These are phyloP conservation scores for Siniperca knerii DNA, from an alignment of 2,113 vertebrate species.

Conservation along the genomic window DNA sequence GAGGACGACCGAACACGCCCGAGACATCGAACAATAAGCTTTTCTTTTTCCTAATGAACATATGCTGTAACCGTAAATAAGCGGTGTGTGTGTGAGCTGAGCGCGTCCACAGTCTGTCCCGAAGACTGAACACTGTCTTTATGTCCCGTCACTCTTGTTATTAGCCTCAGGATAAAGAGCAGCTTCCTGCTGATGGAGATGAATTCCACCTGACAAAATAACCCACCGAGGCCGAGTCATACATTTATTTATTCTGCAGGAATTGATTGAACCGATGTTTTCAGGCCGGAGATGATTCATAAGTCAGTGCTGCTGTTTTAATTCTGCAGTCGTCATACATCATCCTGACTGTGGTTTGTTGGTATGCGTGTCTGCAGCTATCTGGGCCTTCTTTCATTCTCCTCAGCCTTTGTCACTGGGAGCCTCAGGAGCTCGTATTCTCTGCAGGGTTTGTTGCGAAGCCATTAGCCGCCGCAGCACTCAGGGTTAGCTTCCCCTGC, in stretches of 20 bases:
- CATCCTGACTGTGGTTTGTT: constrained; percentile 23
- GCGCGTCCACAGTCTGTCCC: neutral
- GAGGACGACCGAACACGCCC: no score
- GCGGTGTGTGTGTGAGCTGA: no score
- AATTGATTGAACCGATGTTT: constrained; percentile 57
- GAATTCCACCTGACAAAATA: constrained; percentile 34
- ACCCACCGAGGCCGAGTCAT: neutral
- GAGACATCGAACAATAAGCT: neutral
- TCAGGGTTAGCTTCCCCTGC: constrained; percentile 29
- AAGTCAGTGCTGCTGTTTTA: constrained; percentile 43
- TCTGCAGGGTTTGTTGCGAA: constrained; percentile 52
- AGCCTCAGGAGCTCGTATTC: constrained; percentile 37
- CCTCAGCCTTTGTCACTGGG: constrained; percentile 30
- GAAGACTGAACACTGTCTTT: neutral
- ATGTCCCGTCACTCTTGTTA: constrained; percentile 13
- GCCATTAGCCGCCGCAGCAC: constrained; percentile 49
- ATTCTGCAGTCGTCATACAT: constrained; percentile 30
- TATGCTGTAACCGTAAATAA: neutral
- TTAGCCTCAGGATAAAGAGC: constrained; percentile 33
- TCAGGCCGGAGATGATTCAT: constrained; percentile 39
- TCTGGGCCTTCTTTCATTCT: constrained; percentile 16
- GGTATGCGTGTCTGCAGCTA: constrained; percentile 24
- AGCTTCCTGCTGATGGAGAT: constrained; percentile 34
- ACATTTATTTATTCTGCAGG: constrained; percentile 51
- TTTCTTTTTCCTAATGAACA: neutral